Base-by-base conservation (phyloP, 2,113 vertebrate species). In the Garra rufa region DNA sequence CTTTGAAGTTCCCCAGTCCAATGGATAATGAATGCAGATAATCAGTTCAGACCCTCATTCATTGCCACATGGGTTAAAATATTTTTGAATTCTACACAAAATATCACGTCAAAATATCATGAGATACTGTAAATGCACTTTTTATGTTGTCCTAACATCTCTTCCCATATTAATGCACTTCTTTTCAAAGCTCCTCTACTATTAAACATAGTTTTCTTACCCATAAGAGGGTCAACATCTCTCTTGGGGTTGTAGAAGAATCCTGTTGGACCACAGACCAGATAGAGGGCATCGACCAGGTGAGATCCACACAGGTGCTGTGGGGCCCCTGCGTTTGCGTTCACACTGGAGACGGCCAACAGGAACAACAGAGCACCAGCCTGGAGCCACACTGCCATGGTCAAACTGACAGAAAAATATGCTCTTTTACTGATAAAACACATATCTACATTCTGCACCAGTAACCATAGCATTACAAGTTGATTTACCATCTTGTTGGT, bases 271-370 rank as follows among this genome's bases (percentile, higher is more conserved):
- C 97, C 96, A 6, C 98, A 99, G 73, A 98, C 96, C 86, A 98
- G 89, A 89, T 96, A 97, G 9, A 99, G 95, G 0, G 98, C 96
- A 2, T 99, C 98, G 77, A 99, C 98, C 91, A 99, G 93, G 91
- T 99, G 96, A 13, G 97, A 97, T 6, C 98, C 98, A 0, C 98
- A 99, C 85, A 99, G 95, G 90, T 96, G 96, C 85, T 97, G 96
- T 9, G 86, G 95, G 4, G 92, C 87, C 0, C 89, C 86, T 0
- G 94, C 93, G 0, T 91, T 85, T 41, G 91, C 90, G 0, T 91
- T 90, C 0, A 94, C 92, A 34, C 88, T 30, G 0, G 92, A 95
- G 1, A 96, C 69, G 0, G 90, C 85, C 0, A 97, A 90, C 43
- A 97, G 85, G 21, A 94, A 90, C 81, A 97, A 89, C 69, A 98